A percentile compares a stretch with the other conserved stretches of the same genome.
Conservation (phyloP, 2,113 vertebrate genomes). For the Thomomys bottae region DNA sequence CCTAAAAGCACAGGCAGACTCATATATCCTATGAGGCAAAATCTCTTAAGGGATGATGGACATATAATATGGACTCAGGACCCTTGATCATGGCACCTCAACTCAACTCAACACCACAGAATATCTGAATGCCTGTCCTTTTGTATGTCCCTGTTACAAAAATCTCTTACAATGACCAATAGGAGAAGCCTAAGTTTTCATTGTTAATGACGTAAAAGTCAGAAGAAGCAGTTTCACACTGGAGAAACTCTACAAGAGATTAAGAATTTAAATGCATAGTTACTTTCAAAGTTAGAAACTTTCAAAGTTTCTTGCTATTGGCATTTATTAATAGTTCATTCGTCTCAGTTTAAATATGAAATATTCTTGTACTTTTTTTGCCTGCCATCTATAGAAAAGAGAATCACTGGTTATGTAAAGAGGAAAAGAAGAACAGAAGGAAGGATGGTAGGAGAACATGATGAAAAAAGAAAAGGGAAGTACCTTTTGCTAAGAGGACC, state of each 20-base stretch:
- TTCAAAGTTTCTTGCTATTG: constrained; percentile 20
- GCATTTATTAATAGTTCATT: constrained; percentile 39
- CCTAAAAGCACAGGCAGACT: too few relatives aligned
- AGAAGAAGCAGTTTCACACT: constrained; percentile 37
- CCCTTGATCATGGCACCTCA: background rate
- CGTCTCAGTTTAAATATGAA: constrained; percentile 5
- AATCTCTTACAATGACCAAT: background rate
- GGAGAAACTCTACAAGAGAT: constrained; percentile 47
- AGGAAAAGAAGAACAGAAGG: background rate
- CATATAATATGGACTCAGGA: background rate
- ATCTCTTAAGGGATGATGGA: background rate
- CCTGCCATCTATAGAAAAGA: background rate
- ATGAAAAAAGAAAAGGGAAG: background rate
- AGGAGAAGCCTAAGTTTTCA: constrained; percentile 55
- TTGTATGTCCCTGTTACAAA: background rate
- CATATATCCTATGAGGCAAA: background rate
- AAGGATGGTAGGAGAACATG: background rate
- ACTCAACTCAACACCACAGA: background rate
- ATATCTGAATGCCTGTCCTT: background rate
- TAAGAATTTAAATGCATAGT: background rate
- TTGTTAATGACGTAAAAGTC: constrained; percentile 47
- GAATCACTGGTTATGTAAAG: background rate
- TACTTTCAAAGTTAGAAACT: constrained; percentile 49
- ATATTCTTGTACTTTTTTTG: background rate
- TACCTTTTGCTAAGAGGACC: background rate